These are phyloP conservation scores for Poecilobothrus nobilitatus DNA, from an alignment of 2,888 invertebrate species.

Conservation along the genomic window DNA sequence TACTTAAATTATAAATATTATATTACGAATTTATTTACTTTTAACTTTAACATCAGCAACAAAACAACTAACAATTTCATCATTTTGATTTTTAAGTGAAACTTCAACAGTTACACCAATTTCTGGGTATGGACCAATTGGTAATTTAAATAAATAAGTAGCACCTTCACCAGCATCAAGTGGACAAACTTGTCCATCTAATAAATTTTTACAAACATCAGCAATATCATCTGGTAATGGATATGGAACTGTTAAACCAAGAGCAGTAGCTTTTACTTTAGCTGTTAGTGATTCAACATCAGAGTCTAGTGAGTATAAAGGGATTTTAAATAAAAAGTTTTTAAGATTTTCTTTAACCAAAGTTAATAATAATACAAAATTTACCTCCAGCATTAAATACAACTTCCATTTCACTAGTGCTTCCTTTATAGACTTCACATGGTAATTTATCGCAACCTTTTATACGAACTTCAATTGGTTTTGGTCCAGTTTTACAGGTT, in stretches of 20 bases:
- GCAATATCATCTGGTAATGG: constrained; percentile 32
- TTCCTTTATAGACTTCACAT: constrained; percentile 33
- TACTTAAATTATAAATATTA: no score
- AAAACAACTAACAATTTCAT: constrained; percentile 32
- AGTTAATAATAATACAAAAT: no score
- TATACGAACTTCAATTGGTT: constrained; percentile 29
- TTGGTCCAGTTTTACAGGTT: constrained; percentile 16
- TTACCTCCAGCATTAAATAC: constrained; percentile 25
- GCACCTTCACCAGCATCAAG: constrained; percentile 34
- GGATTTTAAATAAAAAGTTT: neutral
- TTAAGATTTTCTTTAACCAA: no score
- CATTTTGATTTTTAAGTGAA: constrained; percentile 28
- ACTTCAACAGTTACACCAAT: constrained; percentile 36
- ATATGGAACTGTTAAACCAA: constrained; percentile 34
- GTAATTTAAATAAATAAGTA: constrained; percentile 36
- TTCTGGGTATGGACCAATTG: constrained; percentile 32
- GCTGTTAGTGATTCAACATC: constrained; percentile 26
- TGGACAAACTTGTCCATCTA: constrained; percentile 35
- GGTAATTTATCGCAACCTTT: constrained; percentile 32
- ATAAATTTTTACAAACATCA: constrained; percentile 33
- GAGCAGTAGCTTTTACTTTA: constrained; percentile 32
- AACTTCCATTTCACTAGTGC: constrained; percentile 31
- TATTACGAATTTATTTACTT: constrained; percentile 15
- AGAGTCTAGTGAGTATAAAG: neutral
- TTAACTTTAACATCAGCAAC: constrained; percentile 32